Percentiles rank a stretch among this genome's conserved stretches.
Evolutionary conservation across 1,140 invertebrate species (phyloP).

Genomic region (Macrocentrus cingulum): DNA sequence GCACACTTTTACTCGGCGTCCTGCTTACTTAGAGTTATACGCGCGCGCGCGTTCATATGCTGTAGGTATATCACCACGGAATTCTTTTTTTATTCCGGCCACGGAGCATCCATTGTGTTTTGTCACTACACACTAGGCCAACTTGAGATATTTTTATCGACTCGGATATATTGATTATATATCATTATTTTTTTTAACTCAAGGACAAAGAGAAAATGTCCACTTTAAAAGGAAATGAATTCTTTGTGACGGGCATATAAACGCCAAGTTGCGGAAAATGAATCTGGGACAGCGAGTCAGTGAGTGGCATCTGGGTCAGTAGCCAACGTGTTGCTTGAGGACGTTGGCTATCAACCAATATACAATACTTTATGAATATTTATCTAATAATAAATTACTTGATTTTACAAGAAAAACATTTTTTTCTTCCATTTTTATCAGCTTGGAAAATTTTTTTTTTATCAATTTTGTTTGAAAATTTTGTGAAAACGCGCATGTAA

Average conservation of each 20-base stretch:
- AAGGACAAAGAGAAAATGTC: too few relatives aligned
- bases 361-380: conserved; percentile 24
- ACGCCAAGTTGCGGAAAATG: conserved; percentile 39
- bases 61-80: conserved; percentile 8
- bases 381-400: conserved; percentile 13
- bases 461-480: too few relatives aligned
- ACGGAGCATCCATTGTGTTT: too few relatives aligned
- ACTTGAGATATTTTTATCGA: neutral
- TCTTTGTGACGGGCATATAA: neutral
- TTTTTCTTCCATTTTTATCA: neutral
- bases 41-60: conserved; percentile 9
- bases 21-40: conserved; percentile 26
- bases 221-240: too few relatives aligned
- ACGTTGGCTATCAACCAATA: conserved; percentile 38
- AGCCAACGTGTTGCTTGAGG: conserved; percentile 25
- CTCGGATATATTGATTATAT: neutral
- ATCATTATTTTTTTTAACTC: neutral
- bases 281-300: conserved; percentile 49
- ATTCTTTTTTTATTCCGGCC: neutral
- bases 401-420: too few relatives aligned
- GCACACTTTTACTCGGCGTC: conserved; percentile 57
- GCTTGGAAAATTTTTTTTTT: neutral
- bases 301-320: conserved; percentile 50
- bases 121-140: too few relatives aligned
- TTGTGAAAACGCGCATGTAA: too few relatives aligned